Evolutionary conservation across 2,888 invertebrate species (phyloP).

Genomic region (Chalcis sispes): DNA sequence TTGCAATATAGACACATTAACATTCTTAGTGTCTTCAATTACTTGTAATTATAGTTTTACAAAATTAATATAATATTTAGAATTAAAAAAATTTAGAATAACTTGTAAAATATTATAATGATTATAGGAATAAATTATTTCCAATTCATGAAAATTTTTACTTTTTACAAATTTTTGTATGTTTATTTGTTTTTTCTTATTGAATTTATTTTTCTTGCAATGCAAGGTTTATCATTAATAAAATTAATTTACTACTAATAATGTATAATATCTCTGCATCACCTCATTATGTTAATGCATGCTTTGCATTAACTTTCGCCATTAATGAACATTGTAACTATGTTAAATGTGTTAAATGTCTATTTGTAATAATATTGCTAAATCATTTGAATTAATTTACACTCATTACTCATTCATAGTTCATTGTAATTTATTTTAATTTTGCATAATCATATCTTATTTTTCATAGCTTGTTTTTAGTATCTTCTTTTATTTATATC

Average conservation of each 20-base stretch:
- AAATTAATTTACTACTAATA: slow-evolving; percentile 31
- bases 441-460: not conserved
- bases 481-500: slow-evolving; percentile 9
- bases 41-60: slow-evolving; percentile 55
- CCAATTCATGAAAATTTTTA: slow-evolving; percentile 17
- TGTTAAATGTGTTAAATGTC: slow-evolving; percentile 35
- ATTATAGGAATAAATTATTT: slow-evolving; percentile 49
- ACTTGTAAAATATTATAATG: slow-evolving; percentile 49
- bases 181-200: not conserved
- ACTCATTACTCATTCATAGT: not conserved
- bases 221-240: not conserved
- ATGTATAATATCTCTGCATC: not conserved
- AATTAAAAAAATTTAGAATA: slow-evolving; percentile 3
- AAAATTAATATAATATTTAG: slow-evolving; percentile 44
- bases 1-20: slow-evolving; percentile 25
- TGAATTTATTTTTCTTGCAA: not conserved
- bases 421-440: not conserved
- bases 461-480: not conserved
- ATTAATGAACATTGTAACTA: slow-evolving; percentile 24
- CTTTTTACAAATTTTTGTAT: not conserved
- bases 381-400: slow-evolving; percentile 12
- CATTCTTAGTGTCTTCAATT: slow-evolving; percentile 36
- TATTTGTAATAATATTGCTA: not conserved
- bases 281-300: slow-evolving; percentile 28
- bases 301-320: slow-evolving; percentile 18